Percentiles rank a stretch among this genome's conserved stretches.
Evolutionary conservation across 1,140 invertebrate genomes (phyloP).

Genomic region (Lepidurus arcticus): DNA sequence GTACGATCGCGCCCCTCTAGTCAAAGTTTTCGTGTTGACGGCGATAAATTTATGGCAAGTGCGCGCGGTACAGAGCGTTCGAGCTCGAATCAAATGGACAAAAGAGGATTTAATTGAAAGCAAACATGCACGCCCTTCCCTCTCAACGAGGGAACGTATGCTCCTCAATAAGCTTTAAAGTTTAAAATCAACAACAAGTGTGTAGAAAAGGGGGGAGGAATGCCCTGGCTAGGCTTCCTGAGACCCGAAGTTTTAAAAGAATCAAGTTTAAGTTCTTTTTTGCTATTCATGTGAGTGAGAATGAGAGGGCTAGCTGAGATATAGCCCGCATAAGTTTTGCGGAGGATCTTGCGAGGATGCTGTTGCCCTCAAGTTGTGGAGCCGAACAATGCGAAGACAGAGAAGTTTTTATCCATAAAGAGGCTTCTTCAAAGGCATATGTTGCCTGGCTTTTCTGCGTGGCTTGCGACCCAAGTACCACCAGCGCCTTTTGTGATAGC

Average conservation of each 20-base stretch:
- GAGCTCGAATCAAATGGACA: not conserved
- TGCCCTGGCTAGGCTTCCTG: not conserved
- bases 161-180: constrained; percentile 6
- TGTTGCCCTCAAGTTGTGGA: not conserved
- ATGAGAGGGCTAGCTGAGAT: not conserved
- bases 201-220: not conserved
- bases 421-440: constrained; percentile 15
- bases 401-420: not conserved
- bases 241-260: not conserved
- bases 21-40: not conserved
- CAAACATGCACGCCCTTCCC: not conserved
- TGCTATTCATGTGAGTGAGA: constrained; percentile 1
- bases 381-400: not conserved
- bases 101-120: constrained; percentile 13
- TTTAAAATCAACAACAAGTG: constrained; percentile 22
- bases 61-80: not conserved
- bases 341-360: not conserved
- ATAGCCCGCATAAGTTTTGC: not conserved
- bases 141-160: not conserved
- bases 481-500: constrained; percentile 17
- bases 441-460: constrained; percentile 3
- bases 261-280: not conserved
- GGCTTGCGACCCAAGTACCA: constrained; percentile 20
- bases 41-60: not conserved
- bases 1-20: not conserved